Base-by-base conservation (phyloP, 2,113 vertebrate species). In the Passer domesticus region DNA sequence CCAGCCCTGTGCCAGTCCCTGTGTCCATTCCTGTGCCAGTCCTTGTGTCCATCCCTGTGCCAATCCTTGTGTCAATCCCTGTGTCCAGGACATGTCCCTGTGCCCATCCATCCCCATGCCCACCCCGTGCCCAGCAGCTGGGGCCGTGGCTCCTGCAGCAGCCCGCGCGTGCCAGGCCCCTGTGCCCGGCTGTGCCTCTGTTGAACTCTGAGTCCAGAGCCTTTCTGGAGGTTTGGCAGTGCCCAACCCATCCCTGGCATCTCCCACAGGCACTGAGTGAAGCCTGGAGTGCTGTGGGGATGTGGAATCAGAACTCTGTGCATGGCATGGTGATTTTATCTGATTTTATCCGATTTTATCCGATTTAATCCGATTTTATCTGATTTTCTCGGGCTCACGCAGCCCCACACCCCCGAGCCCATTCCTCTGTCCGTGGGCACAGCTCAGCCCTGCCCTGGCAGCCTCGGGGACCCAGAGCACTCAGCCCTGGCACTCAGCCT, bases 401-500 rank as follows among this genome's bases (percentile, higher is more conserved):
- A 41, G 41, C 87, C 33, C 88, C 59, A 60, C 11, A 12, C 11
- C 52, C 49, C 52, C 18, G 27, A 53, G 50, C 50, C 27, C 27
- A 27, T 28, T 15, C 50, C 28, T 28, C 47, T n/a, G 9, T 79
- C 30, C 17, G 13, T 15, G 33, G 85, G 89, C 91, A 16, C 73
- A 27, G 68, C 74, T 15, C 35, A 50, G 73, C 47, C 69, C 12
- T 66, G 60, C 3, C 81, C 86, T 94, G 86, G 33, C 86, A 81
- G 79, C 60, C 70, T 15, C 52, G 52, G 64, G 77, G 35, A 89
- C 58, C 27, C 93, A 55, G 89, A 83, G 84, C 84, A 31, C 91
- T 90, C 74, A 87, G 78, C 78, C 92, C 46, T 80, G 93, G 90
- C 83, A 88, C 86, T 27, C 76, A 87, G 79, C 88, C 79, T 88